Evolutionary conservation across 2,888 invertebrate genomes (phyloP).

Genomic region (Drosophila histrio): DNA sequence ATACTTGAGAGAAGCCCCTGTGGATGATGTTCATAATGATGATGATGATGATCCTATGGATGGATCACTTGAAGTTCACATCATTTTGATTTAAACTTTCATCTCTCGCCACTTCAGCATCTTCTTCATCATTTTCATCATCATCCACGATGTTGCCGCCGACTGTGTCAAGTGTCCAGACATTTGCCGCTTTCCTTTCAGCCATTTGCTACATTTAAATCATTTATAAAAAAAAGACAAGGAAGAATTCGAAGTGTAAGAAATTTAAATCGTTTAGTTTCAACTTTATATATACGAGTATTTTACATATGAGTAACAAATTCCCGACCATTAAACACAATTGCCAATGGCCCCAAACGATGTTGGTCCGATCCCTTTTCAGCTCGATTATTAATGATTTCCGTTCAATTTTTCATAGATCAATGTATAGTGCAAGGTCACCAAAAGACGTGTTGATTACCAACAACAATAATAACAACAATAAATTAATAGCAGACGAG

Average conservation of each 20-base stretch:
- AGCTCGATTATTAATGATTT: conserved; percentile 74
- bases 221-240: conserved; percentile 45
- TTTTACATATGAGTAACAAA: conserved; percentile 59
- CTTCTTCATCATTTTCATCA: conserved; percentile 19
- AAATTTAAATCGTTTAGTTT: conserved; percentile 39
- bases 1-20: conserved; percentile 58
- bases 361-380: conserved; percentile 25
- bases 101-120: conserved; percentile 48
- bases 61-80: conserved; percentile 32
- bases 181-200: conserved; percentile 36
- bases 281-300: conserved; percentile 16
- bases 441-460: conserved; percentile 80
- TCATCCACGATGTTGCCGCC: conserved; percentile 44
- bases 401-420: conserved; percentile 78
- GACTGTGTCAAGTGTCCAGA: conserved; percentile 68
- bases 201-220: conserved; percentile 70
- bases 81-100: conserved; percentile 70
- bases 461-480: conserved; percentile 76
- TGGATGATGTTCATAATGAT: conserved; percentile 3
- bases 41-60: conserved; percentile 21
- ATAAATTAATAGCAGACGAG: conserved; percentile 73
- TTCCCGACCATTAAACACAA: conserved; percentile 71
- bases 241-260: conserved; percentile 3
- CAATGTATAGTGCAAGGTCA: conserved; percentile 75
- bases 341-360: conserved; percentile 26